Evolutionary conservation across 2,797 vertebrate species (phyloP), one percentile per base, ranked within the genome.

Genomic region (Eremophila alpestris): DNA sequence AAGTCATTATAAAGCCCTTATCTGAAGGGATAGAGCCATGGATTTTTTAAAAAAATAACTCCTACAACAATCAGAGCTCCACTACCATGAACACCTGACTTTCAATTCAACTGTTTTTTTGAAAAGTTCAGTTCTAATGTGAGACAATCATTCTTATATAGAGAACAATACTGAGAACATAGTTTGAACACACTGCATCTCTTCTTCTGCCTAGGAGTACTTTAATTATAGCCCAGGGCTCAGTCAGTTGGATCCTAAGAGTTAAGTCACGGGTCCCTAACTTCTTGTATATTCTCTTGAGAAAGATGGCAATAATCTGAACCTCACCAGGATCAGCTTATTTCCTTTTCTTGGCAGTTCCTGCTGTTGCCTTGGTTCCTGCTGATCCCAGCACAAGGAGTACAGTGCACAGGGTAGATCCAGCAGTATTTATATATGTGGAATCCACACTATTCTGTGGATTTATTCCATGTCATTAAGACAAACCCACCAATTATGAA

Each of bases 1-100:
- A 93, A 93, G 70, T 64, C 36, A 75, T 81, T 78, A 82, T 30
- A 48, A 74, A 88, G 16, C 59, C 54, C 78, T 94, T 93, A 91
- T 23, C 86, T 81, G 18, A 94, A 85, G 13, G 73, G 59, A 89
- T 96, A 84, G 22, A 83, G 59, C 15, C 43, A 81, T 46, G 30
- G 54, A 62, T 93, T 95, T 63, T 21, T 89, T 1, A 0, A 3
- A 22, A 74, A 90, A 96, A 85, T 51, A 81, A 91, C 62, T 94
- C 23, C 63, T 78, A 77, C 21, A 94, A 60, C 29, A 82, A 55
- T 83, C 46, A 74, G 70, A 94, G 64, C 41, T 83, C 48, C 34
- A 68, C 54, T 54, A 80, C 58, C 68, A 87, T 38, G 49, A 86
- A 78, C 59, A 90, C 10, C 46, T 90, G 70, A 80, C 55, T 80